Conservation (phyloP, 2,888 invertebrate species). For the Notodonta dromedarius region DNA sequence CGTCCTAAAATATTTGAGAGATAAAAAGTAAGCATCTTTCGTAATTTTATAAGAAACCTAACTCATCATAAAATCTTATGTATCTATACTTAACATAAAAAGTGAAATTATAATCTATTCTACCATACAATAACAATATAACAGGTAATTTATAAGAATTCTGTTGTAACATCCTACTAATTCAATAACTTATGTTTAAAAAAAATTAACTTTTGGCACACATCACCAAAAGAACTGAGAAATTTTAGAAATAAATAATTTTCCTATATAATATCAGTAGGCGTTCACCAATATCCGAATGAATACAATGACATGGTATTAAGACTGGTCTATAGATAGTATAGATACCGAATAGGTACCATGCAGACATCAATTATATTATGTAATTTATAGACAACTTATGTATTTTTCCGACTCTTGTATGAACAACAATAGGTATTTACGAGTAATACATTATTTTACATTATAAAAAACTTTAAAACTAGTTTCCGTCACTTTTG, state of each 20-base stretch:
- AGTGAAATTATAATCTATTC: constrained; percentile 11
- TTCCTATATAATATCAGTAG: no score
- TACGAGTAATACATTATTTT: no score
- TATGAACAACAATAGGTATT: no score
- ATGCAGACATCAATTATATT: no score
- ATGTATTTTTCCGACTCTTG: constrained; percentile 10
- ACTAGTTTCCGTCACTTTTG: no score
- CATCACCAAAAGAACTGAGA: constrained; percentile 52
- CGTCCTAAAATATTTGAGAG: constrained; percentile 43
- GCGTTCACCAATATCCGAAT: no score
- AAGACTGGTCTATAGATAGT: no score
- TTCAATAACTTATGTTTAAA: constrained; percentile 46
- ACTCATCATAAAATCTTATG: constrained; percentile 2
- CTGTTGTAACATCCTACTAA: constrained; percentile 37
- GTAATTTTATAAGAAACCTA: constrained; percentile 10
- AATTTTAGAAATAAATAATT: constrained; percentile 18
- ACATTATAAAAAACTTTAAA: no score
- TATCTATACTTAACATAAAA: neutral
- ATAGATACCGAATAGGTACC: no score
- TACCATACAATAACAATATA: constrained; percentile 28
- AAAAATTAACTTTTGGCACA: constrained; percentile 64
- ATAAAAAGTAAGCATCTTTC: constrained; percentile 29
- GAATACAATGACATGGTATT: no score
- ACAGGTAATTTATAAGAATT: constrained; percentile 49
- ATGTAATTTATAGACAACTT: no score